Percentiles rank a stretch among this genome's conserved stretches.
Evolutionary conservation across 2,797 vertebrate genomes (phyloP).

Genomic region (Clarias fuscus): DNA sequence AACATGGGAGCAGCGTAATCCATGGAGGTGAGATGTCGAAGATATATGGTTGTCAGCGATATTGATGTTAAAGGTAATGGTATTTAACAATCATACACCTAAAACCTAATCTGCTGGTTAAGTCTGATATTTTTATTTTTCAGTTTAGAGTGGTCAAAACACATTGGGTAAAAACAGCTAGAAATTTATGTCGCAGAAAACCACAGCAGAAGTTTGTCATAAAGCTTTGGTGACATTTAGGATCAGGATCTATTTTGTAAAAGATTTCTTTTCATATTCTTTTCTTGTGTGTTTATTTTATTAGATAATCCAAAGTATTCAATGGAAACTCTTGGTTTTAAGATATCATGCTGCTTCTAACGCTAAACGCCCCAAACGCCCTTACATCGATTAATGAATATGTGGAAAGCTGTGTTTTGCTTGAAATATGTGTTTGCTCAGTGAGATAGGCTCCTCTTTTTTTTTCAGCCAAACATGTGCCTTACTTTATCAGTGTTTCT

Average conservation of each 20-base stretch:
- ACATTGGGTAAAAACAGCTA: too few species aligned
- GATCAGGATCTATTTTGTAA: neutral
- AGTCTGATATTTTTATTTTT: neutral
- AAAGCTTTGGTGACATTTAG: neutral
- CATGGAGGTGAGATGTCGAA: neutral
- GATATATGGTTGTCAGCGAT: neutral
- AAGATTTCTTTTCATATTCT: neutral
- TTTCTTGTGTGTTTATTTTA: neutral
- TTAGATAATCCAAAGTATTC: neutral
- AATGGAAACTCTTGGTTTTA: neutral
- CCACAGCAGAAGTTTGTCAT: too few species aligned
- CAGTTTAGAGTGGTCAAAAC: neutral
- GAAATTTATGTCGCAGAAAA: neutral
- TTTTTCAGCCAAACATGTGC: neutral
- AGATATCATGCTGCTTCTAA: too few species aligned
- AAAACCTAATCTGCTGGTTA: neutral
- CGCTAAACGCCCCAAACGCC: neutral
- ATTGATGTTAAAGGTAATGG: conserved; percentile 22
- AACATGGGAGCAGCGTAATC: neutral
- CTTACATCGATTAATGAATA: neutral
- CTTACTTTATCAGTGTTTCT: neutral
- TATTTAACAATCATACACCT: neutral
- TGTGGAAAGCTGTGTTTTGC: neutral
- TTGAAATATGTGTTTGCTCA: neutral
- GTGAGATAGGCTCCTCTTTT: neutral